Base-by-base conservation (phyloP, 2,888 invertebrate genomes). In the Tachina fera region DNA sequence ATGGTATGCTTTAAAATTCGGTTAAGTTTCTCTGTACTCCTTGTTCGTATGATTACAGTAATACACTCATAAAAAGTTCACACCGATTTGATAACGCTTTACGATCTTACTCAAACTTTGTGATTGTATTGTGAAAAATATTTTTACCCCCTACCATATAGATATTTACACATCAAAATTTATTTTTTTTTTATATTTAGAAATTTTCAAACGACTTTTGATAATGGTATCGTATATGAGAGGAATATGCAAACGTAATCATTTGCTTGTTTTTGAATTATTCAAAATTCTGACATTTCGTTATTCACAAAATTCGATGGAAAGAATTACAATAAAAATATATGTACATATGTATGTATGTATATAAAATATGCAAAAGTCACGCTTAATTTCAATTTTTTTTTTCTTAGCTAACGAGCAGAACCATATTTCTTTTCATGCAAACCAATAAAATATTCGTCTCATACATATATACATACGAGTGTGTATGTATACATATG, bases 351-450 rank as follows among this genome's bases (percentile, higher is more conserved):
- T n/a, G n/a, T n/a, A n/a, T n/a, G n/a, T n/a, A n/a, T n/a, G n/a
- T n/a, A n/a, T n/a, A 22, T n/a, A 56, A 31, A 68, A 79, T 71
- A 72, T 72, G 72, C 76, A 82, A 82, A 78, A 83, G 74, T 86
- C 83, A 83, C 63, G 49, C 78, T 63, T 82, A 75, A 31, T 75
- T 71, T 76, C 8, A 14, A 68, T 43, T 43, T 49, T 49, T 67
- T n/a, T 58, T 13, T 8, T 58, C 3, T 13, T 39, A 65, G 51
- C n/a, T 71, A 58, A 58, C 47, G 13, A 63, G 19, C 45, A 71
- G 43, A 70, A 71, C 58, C 60, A 70, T 78, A 78, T 61, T 70
- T 78, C 68, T 60, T 77, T 49, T 39, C 49, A 22, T 58, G 63
- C 71, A 65, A 70, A 53, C 43, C 74, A 72, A 74, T 70, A 65